These are phyloP conservation scores for Notolepis coatsorum DNA, from an alignment of 2,797 vertebrate species.

Conservation along the genomic window DNA sequence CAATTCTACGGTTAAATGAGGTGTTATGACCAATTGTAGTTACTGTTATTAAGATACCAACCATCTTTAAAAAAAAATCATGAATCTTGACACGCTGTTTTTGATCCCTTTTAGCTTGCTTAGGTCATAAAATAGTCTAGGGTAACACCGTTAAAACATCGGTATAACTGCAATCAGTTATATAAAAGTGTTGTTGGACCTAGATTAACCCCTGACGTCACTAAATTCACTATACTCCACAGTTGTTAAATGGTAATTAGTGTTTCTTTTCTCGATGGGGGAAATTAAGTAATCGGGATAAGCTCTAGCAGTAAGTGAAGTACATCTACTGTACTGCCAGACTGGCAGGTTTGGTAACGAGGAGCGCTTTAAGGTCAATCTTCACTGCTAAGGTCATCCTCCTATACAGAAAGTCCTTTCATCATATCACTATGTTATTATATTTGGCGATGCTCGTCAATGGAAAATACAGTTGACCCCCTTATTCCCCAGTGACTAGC, in stretches of 20 bases:
- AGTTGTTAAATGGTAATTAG: slow-evolving; percentile 9
- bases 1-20: not conserved
- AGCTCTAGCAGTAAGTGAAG: not conserved
- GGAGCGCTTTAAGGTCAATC: not conserved
- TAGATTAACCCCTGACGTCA: slow-evolving; percentile 17
- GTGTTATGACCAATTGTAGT: not conserved
- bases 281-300: slow-evolving; percentile 31
- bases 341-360: not conserved
- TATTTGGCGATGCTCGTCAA: slow-evolving; percentile 12
- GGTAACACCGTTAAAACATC: not conserved
- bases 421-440: slow-evolving; percentile 12
- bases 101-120: too few species aligned
- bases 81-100: too few species aligned
- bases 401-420: slow-evolving; percentile 7
- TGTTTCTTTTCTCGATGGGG: slow-evolving; percentile 15
- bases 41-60: too few species aligned
- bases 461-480: slow-evolving; percentile 19
- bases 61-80: too few species aligned
- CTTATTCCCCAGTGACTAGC: not conserved
- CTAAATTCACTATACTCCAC: not conserved
- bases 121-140: too few species aligned
- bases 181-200: slow-evolving; percentile 10
- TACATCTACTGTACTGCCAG: not conserved
- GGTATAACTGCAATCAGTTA: slow-evolving; percentile 11
- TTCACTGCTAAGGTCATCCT: not conserved